phyloP scores from a whole-genome alignment of 1,140 invertebrate species.

The Alviniconcha marisindica region DNA sequence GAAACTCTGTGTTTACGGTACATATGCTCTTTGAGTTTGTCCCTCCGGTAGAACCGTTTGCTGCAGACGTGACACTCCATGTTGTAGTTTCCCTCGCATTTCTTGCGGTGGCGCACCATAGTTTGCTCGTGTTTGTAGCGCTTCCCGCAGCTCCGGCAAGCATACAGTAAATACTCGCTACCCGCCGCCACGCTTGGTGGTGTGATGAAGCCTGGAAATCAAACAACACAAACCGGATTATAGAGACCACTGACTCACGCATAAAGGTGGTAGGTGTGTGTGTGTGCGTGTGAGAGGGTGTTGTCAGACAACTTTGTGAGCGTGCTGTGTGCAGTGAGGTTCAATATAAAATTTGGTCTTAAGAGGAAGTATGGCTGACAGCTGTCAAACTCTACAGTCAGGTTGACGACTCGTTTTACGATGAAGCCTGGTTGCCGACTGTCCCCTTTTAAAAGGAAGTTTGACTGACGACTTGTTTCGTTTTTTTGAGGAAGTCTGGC shows the following conservation, averaged over 20 bases:
- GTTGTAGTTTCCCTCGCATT: constrained; percentile 29
- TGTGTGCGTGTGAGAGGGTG: too few species aligned
- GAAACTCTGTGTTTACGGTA: neutral
- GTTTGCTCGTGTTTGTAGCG: neutral
- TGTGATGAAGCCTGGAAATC: constrained; percentile 15
- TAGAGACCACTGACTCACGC: neutral
- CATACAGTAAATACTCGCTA: neutral
- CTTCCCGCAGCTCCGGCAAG: constrained; percentile 20
- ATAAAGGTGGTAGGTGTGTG: too few species aligned
- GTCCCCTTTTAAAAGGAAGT: too few species aligned
- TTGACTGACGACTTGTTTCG: too few species aligned
- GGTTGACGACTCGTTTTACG: too few species aligned
- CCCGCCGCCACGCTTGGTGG: neutral
- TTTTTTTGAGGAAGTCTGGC: too few species aligned
- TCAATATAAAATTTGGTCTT: too few species aligned
- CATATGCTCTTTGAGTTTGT: constrained; percentile 18
- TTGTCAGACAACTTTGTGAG: too few species aligned
- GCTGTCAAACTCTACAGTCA: too few species aligned
- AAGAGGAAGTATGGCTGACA: too few species aligned
- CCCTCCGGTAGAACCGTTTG: constrained; percentile 22
- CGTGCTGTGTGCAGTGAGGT: too few species aligned
- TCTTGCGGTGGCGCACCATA: constrained; percentile 31
- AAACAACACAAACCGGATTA: neutral
- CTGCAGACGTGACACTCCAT: constrained; percentile 27
- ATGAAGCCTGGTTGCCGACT: too few species aligned